Evolutionary conservation across 2,113 vertebrate species (phyloP), one percentile per base, ranked within the genome.

Genomic region (Oreocharis arfaki): DNA sequence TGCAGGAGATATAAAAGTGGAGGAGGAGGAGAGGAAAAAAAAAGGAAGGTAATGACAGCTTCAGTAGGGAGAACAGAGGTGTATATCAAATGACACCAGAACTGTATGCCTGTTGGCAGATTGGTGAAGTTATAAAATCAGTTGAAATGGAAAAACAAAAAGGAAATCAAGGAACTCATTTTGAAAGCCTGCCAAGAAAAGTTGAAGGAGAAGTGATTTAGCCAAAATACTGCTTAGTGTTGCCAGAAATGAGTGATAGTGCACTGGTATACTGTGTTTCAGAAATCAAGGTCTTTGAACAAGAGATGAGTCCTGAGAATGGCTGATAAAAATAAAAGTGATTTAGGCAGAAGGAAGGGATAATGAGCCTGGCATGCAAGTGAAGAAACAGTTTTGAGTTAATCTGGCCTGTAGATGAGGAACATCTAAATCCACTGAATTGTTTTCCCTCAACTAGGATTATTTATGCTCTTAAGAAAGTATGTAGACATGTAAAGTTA

Each of bases 121-220:
- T 22, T 39, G 3, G 16, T 68, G 19, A 39, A 59, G 8, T 41
- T 86, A 63, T 3, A 63, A 33, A 69, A 84, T 28, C 3, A 57
- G 4, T 46, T 41, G 1, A 59, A 71, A 52, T 24, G 10, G 30
- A 17, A 11, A 13, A n/a, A 6, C 10, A 17, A 3, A 26, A 44
- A 13, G 2, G 20, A 41, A 50, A 9, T 35, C 44, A 28, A 17
- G 13, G 7, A 76, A 24, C 9, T 85, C 0, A 3, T 7, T 79
- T 64, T 68, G 21, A 68, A 67, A 76, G 37, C 28, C 5, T 71
- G 4, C 39, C 21, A 47, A 60, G 17, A 60, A 60, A 49, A 64
- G 12, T 50, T 55, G 8, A 1, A 5, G 11, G 6, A 73, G 8
- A 60, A 41, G 12, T 69, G 24, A 28, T 74, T 87, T 57, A 74